A percentile compares a stretch with the other conserved stretches of the same genome.
Evolutionary conservation across 2,888 invertebrate species (phyloP).

Genomic region (Lycaena phlaeas): DNA sequence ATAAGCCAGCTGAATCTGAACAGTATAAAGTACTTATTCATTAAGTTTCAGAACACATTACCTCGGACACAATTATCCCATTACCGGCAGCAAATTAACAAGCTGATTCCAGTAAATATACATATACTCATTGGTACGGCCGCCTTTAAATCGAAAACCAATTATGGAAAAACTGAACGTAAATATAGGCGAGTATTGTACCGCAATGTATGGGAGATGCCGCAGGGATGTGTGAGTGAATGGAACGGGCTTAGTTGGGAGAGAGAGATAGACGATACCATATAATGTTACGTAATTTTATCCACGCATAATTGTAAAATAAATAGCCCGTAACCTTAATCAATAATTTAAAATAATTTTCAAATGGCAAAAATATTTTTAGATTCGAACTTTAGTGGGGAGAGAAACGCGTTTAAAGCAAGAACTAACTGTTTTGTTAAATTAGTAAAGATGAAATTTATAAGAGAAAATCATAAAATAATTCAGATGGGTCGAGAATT

Average conservation of each 20-base stretch:
- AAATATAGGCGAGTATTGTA: conserved; percentile 39
- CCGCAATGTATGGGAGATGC: conserved; percentile 28
- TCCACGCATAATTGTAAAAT: too few relatives aligned
- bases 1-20: conserved; percentile 5
- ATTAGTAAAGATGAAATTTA: too few relatives aligned
- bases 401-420: too few relatives aligned
- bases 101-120: conserved; percentile 16
- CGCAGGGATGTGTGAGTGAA: conserved; percentile 7
- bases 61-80: conserved; percentile 12
- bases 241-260: neutral
- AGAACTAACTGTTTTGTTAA: too few relatives aligned
- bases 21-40: conserved; percentile 3
- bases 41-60: conserved; percentile 9
- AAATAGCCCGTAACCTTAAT: too few relatives aligned
- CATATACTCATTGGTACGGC: conserved; percentile 16
- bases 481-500: too few relatives aligned
- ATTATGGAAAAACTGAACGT: conserved; percentile 63
- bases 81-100: conserved; percentile 12
- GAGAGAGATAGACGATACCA: neutral
- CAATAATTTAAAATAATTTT: too few relatives aligned
- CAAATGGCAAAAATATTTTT: too few relatives aligned
- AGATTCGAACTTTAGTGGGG: too few relatives aligned
- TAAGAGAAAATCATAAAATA: too few relatives aligned
- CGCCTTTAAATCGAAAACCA: conserved; percentile 50
- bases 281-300: too few relatives aligned